These are phyloP conservation scores for Drosophila triauraria DNA, from an alignment of 1,140 invertebrate species.

Conservation along the genomic window DNA sequence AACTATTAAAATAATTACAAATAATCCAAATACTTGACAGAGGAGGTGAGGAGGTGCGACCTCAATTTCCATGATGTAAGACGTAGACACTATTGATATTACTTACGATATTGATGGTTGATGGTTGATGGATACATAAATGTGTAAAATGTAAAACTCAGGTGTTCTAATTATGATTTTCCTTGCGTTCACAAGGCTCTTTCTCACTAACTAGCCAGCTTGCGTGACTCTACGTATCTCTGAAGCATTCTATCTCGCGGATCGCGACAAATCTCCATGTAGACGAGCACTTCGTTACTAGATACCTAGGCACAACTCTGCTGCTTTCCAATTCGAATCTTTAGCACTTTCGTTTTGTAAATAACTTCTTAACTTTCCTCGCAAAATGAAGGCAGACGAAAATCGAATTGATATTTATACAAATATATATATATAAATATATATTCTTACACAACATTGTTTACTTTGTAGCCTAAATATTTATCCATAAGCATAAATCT, in stretches of 20 bases:
- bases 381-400: constrained; percentile 57
- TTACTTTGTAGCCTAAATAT: constrained; percentile 67
- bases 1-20: constrained; percentile 12
- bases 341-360: constrained; percentile 68
- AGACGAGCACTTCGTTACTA: constrained; percentile 12
- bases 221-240: constrained; percentile 35
- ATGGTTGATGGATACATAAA: constrained; percentile 28
- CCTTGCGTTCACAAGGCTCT: constrained; percentile 48
- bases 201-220: constrained; percentile 33
- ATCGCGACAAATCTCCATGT: constrained; percentile 16
- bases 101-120: constrained; percentile 22
- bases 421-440: background rate
- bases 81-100: constrained; percentile 37
- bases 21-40: constrained; percentile 40
- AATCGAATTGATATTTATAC: constrained; percentile 54
- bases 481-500: constrained; percentile 29
- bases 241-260: constrained; percentile 37
- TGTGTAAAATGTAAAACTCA: constrained; percentile 65
- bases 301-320: constrained; percentile 7
- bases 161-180: constrained; percentile 77
- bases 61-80: constrained; percentile 39
- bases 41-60: constrained; percentile 11
- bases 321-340: constrained; percentile 49
- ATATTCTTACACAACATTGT: constrained; percentile 51
- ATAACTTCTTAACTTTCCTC: constrained; percentile 62